These are phyloP conservation scores for Frankliniella intonsa DNA, from an alignment of 2,888 invertebrate species.

Conservation along the genomic window DNA sequence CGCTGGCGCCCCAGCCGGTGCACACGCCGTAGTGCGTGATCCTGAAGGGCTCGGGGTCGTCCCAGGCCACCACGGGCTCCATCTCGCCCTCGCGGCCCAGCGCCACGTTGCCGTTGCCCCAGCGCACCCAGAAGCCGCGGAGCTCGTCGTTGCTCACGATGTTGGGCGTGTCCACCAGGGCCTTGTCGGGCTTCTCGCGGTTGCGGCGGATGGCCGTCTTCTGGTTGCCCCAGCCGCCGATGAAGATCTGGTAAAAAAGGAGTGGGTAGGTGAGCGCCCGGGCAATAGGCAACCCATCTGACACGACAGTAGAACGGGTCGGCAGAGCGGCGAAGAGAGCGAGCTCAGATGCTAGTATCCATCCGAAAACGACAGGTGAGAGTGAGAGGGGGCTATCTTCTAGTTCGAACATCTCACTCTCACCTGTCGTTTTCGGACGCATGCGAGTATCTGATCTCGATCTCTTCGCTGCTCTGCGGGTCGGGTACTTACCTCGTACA, in stretches of 20 bases:
- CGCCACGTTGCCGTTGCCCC: constrained; percentile 58
- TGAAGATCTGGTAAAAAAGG: constrained; percentile 57
- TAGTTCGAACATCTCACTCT: too few relatives aligned
- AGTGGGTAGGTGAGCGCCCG: background rate
- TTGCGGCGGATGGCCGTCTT: constrained; percentile 80
- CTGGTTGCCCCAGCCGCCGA: constrained; percentile 83
- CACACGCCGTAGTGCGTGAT: constrained; percentile 73
- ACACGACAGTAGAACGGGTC: too few relatives aligned
- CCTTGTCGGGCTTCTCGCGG: constrained; percentile 68
- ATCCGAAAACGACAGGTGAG: too few relatives aligned
- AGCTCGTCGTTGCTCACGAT: constrained; percentile 68
- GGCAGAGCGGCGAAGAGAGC: too few relatives aligned
- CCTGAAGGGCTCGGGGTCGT: constrained; percentile 65
- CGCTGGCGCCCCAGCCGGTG: constrained; percentile 81
- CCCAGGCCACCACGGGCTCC: constrained; percentile 67
- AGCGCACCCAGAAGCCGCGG: constrained; percentile 80
- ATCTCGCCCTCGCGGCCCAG: constrained; percentile 68
- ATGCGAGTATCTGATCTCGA: too few relatives aligned
- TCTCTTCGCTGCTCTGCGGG: too few relatives aligned
- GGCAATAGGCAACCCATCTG: background rate
- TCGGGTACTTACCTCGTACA: constrained; percentile 71
- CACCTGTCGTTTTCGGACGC: too few relatives aligned
- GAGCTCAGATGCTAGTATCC: too few relatives aligned
- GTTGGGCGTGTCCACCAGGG: constrained; percentile 64
- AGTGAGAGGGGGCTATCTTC: too few relatives aligned